A percentile compares a stretch with the other conserved stretches of the same genome.
These are phyloP conservation scores for Aproaerema taeniolella DNA, from an alignment of 2,888 invertebrate genomes.

Conservation along the genomic window DNA sequence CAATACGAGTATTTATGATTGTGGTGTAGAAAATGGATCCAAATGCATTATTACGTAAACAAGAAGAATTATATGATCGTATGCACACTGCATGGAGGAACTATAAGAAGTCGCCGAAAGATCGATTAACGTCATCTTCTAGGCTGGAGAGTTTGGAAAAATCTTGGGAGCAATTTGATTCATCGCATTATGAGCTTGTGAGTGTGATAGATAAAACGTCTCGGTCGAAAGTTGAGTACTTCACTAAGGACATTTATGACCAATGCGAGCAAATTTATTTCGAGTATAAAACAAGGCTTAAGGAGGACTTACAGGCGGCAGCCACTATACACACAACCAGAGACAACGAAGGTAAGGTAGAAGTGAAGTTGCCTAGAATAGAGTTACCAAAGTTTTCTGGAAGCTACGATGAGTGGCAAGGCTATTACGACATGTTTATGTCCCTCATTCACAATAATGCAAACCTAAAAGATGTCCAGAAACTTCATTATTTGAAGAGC, in stretches of 20 bases:
- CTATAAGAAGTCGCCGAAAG: background rate
- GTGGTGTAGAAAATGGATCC: background rate
- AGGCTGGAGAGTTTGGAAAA: background rate
- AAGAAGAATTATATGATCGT: background rate
- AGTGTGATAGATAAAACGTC: background rate
- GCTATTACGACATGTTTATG: conserved; percentile 21
- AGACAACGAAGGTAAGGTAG: background rate
- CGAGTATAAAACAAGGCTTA: background rate
- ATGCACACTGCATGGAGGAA: background rate
- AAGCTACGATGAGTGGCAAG: conserved; percentile 21
- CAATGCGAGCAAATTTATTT: background rate
- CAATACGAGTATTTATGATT: background rate
- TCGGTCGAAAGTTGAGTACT: background rate
- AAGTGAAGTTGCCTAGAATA: conserved; percentile 7
- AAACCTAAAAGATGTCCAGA: conserved; percentile 15
- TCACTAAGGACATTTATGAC: background rate
- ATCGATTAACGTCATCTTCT: background rate
- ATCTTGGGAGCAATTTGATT: background rate
- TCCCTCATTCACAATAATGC: conserved; percentile 10
- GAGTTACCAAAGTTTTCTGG: conserved; percentile 19
- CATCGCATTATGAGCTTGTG: background rate
- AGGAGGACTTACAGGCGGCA: too few relatives aligned
- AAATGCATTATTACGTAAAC: background rate
- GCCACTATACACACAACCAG: background rate
- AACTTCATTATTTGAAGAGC: conserved; percentile 23